Evolutionary conservation across 1,140 invertebrate species (phyloP).

Genomic region (Lepeophtheirus salmonis): DNA sequence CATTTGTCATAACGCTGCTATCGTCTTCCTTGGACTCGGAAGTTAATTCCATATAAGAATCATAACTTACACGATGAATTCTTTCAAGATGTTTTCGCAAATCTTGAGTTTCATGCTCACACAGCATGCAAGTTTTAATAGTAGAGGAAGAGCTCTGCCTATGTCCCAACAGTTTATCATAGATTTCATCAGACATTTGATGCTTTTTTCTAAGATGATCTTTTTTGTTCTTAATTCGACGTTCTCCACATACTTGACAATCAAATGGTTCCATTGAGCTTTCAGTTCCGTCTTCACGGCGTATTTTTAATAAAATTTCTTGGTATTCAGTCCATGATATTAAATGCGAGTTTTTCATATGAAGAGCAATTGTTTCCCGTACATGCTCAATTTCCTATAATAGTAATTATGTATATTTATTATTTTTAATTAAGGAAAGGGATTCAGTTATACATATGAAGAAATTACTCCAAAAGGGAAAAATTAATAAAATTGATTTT

Average conservation of each 20-base stretch:
- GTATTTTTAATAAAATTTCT: constrained; percentile 9
- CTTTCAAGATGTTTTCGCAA: constrained; percentile 10
- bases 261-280: constrained; percentile 11
- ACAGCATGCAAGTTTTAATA: constrained; percentile 3
- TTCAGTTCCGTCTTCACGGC: neutral
- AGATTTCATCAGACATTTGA: constrained; percentile 15
- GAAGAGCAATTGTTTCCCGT: constrained; percentile 12
- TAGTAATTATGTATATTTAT: neutral
- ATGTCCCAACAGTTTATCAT: constrained; percentile 11
- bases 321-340: constrained; percentile 19
- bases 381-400: constrained; percentile 14
- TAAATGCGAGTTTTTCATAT: constrained; percentile 18
- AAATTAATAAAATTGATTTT: too few relatives aligned
- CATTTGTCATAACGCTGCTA: neutral
- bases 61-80: constrained; percentile 1
- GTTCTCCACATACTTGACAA: constrained; percentile 11
- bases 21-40: neutral
- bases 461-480: too few relatives aligned
- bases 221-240: constrained; percentile 9
- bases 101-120: constrained; percentile 12
- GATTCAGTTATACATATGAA: too few relatives aligned
- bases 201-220: constrained; percentile 17
- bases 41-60: neutral
- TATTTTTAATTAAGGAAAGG: too few relatives aligned
- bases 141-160: neutral